A percentile compares a stretch with the other conserved stretches of the same genome.
Conservation (phyloP, 1,140 invertebrate species). For the Aricia agestis region DNA sequence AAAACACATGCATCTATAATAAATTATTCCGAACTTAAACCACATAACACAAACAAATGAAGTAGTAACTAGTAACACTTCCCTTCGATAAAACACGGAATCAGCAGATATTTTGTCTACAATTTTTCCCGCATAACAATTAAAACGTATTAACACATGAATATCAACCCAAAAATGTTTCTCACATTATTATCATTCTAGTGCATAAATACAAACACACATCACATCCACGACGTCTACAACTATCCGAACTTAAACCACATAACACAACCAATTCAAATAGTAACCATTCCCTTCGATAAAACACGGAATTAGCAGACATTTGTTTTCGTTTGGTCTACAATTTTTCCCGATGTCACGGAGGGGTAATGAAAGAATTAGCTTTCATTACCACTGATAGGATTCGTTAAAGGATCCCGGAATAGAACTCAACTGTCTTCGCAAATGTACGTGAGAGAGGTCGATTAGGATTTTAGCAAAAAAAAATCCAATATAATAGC, state of each 20-base stretch:
- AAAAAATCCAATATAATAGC: neutral
- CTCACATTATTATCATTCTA: too few relatives aligned
- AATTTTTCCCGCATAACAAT: constrained; percentile 50
- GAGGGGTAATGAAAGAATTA: constrained; percentile 74
- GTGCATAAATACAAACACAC: too few relatives aligned
- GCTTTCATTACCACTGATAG: constrained; percentile 73
- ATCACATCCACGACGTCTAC: too few relatives aligned
- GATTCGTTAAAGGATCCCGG: constrained; percentile 69
- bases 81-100: constrained; percentile 12
- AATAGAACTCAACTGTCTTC: constrained; percentile 62
- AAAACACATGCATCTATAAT: too few relatives aligned
- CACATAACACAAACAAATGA: neutral
- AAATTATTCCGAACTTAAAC: too few relatives aligned
- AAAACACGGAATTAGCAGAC: constrained; percentile 26
- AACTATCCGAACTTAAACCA: neutral
- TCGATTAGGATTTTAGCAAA: constrained; percentile 51
- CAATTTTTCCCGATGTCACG: constrained; percentile 70
- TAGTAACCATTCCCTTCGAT: neutral
- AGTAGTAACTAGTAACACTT: too few relatives aligned
- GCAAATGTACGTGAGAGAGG: constrained; percentile 47
- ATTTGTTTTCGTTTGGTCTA: constrained; percentile 65
- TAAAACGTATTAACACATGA: too few relatives aligned
- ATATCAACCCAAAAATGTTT: too few relatives aligned
- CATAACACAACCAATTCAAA: neutral
- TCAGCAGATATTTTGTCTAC: constrained; percentile 48